Conservation (phyloP, 2,888 invertebrate species). For the Junonia oenone region DNA sequence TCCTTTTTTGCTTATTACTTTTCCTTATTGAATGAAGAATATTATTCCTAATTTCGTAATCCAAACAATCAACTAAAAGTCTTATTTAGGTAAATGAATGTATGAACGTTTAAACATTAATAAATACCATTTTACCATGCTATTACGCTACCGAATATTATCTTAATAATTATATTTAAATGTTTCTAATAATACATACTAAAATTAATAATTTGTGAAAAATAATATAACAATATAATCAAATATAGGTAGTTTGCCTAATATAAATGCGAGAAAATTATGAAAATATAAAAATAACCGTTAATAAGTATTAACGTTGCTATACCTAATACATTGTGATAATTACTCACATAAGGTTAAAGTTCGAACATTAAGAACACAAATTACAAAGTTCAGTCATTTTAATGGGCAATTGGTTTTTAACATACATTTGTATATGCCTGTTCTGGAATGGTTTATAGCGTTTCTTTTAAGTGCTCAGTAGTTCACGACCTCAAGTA, state of each 20-base stretch:
- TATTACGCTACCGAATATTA: too few relatives aligned
- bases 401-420: slow-evolving; percentile 25
- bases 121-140: too few relatives aligned
- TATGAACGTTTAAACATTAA: too few relatives aligned
- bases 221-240: too few relatives aligned
- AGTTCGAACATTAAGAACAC: background rate
- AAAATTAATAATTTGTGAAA: too few relatives aligned
- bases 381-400: slow-evolving; percentile 11
- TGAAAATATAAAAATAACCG: background rate
- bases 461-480: slow-evolving; percentile 43
- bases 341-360: slow-evolving; percentile 1
- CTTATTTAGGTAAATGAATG: too few relatives aligned
- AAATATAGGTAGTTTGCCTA: too few relatives aligned
- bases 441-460: slow-evolving; percentile 22
- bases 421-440: slow-evolving; percentile 22
- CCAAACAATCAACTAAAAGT: background rate
- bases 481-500: slow-evolving; percentile 55
- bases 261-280: too few relatives aligned
- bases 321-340: background rate
- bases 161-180: too few relatives aligned
- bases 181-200: too few relatives aligned
- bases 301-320: background rate
- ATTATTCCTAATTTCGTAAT: background rate
- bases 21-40: slow-evolving; percentile 10
- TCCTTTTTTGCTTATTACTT: slow-evolving; percentile 15